phyloP scores from a whole-genome alignment of 2,888 invertebrate species.

The Spicauda simplicius region DNA sequence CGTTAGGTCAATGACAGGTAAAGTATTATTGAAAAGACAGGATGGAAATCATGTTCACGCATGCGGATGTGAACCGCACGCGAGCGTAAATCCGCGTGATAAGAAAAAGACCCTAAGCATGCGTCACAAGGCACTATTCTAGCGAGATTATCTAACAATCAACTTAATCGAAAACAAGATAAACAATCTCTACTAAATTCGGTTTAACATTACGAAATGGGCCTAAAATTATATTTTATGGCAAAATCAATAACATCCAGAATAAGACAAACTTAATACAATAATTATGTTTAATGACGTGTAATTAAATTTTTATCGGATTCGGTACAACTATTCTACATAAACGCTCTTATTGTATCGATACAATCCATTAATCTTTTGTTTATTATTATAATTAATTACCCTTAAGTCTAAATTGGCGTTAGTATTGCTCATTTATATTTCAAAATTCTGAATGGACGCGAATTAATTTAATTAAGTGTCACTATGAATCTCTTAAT shows the following conservation, averaged over 20 bases:
- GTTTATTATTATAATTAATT: constrained; percentile 38
- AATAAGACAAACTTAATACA: constrained; percentile 1
- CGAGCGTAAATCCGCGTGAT: too few relatives aligned
- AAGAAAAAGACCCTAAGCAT: constrained; percentile 52
- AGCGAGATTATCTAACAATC: constrained; percentile 69
- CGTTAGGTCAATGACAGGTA: too few relatives aligned
- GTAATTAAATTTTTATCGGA: constrained; percentile 34
- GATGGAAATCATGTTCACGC: too few relatives aligned
- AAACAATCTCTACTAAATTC: constrained; percentile 78
- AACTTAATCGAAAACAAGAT: constrained; percentile 64
- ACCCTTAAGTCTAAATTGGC: constrained; percentile 76
- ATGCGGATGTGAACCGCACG: too few relatives aligned
- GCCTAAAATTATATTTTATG: constrained; percentile 75
- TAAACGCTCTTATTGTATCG: constrained; percentile 47
- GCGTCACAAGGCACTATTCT: constrained; percentile 84
- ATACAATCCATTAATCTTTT: constrained; percentile 6
- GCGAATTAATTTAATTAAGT: constrained; percentile 36
- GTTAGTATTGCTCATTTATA: constrained; percentile 72
- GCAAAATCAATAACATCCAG: constrained; percentile 64
- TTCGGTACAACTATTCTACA: constrained; percentile 53
- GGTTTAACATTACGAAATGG: constrained; percentile 77
- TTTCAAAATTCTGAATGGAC: constrained; percentile 48
- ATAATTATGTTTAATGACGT: not conserved
- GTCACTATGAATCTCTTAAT: not conserved
- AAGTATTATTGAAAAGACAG: too few relatives aligned